Evolutionary conservation across 1,140 invertebrate species (phyloP).

Genomic region (Telenomus remus): DNA sequence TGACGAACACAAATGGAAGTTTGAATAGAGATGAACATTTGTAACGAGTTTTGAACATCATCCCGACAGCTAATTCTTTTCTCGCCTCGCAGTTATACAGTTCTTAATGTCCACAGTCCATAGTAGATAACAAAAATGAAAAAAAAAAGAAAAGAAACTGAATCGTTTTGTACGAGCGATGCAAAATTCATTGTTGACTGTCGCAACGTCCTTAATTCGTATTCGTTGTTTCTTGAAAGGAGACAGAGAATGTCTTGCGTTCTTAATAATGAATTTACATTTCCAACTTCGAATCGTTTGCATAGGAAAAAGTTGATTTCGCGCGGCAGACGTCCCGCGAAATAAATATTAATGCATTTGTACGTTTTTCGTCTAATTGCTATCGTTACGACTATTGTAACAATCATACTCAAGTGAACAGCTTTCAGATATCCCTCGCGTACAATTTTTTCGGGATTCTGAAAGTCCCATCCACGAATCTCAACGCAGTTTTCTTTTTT

Average conservation of each 20-base stretch:
- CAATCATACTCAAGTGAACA: conserved; percentile 44
- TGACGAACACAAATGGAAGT: conserved; percentile 34
- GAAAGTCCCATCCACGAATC: neutral
- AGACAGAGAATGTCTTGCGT: conserved; percentile 43
- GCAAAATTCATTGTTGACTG: conserved; percentile 48
- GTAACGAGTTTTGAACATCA: conserved; percentile 33
- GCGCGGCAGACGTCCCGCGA: conserved; percentile 22
- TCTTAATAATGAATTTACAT: conserved; percentile 47
- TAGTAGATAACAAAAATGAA: conserved; percentile 7
- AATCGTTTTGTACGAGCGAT: conserved; percentile 44
- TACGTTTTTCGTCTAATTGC: conserved; percentile 40
- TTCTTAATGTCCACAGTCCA: conserved; percentile 15
- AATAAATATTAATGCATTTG: conserved; percentile 44
- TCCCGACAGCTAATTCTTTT: conserved; percentile 29
- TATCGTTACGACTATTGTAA: conserved; percentile 41
- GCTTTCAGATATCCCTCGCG: neutral
- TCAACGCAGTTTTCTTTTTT: too few species aligned
- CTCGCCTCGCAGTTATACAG: conserved; percentile 17
- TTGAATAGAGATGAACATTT: conserved; percentile 33
- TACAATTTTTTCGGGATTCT: neutral
- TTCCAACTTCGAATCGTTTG: conserved; percentile 43
- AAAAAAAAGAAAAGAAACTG: conserved; percentile 7
- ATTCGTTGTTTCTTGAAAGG: conserved; percentile 58
- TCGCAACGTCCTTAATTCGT: conserved; percentile 48
- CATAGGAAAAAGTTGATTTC: conserved; percentile 34